Evolutionary conservation across 2,797 vertebrate genomes (phyloP).

Genomic region (Micropoecilia bifurca): DNA sequence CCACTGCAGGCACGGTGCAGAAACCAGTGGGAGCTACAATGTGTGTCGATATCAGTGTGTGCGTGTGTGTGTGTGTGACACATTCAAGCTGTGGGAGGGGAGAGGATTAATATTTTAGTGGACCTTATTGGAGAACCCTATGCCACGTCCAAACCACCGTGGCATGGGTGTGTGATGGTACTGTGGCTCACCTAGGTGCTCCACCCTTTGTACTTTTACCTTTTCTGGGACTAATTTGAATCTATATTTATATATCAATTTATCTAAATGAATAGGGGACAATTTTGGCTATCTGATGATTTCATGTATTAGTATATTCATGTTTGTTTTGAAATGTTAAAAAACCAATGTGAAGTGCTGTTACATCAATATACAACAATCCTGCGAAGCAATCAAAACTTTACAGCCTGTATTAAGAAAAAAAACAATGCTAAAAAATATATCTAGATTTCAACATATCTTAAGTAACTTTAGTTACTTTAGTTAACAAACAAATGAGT

Average conservation of each 20-base stretch:
- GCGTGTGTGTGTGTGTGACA: constrained; percentile 53
- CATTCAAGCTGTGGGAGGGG: constrained; percentile 68
- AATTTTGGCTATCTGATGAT: not conserved
- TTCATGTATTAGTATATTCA: not conserved
- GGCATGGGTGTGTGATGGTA: constrained; percentile 39
- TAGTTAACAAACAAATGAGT: not conserved
- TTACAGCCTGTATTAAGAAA: not conserved
- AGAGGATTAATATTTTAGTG: constrained; percentile 84
- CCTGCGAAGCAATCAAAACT: not conserved
- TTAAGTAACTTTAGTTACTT: not conserved
- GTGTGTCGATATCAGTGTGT: constrained; percentile 61
- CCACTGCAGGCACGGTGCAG: constrained; percentile 77
- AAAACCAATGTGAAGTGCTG: not conserved
- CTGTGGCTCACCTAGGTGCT: constrained; percentile 43
- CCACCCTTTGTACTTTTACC: constrained; percentile 27
- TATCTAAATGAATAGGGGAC: not conserved
- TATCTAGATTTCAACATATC: not conserved
- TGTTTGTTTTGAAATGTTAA: constrained; percentile 4
- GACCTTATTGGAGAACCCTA: constrained; percentile 82
- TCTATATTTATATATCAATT: not conserved
- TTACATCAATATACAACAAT: not conserved
- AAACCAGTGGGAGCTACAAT: constrained; percentile 71
- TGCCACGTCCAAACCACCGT: constrained; percentile 71
- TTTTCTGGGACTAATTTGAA: constrained; percentile 2
- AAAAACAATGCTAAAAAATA: not conserved